Evolutionary conservation across 2,888 invertebrate species (phyloP).

Genomic region (Meandrusa payeni): DNA sequence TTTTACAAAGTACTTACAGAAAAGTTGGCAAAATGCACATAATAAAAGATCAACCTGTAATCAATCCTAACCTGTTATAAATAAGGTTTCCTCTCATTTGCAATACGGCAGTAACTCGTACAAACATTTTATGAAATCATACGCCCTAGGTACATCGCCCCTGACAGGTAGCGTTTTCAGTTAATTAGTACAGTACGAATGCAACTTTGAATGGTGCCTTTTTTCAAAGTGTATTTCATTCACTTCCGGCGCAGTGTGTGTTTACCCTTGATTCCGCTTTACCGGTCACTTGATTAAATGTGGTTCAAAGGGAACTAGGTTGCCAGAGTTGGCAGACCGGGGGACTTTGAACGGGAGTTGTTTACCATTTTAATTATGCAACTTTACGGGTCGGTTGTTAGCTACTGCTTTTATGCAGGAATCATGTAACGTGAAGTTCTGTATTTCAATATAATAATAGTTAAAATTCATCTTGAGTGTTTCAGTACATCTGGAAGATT

Average conservation of each 20-base stretch:
- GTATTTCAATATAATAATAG: no score
- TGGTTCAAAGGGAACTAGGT: slow-evolving; percentile 26
- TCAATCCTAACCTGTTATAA: not conserved
- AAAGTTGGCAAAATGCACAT: slow-evolving; percentile 21
- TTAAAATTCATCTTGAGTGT: no score
- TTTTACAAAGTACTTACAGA: slow-evolving; percentile 25
- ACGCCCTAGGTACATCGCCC: slow-evolving; percentile 36
- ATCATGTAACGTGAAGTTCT: no score
- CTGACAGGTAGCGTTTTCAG: slow-evolving; percentile 52
- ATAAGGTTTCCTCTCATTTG: not conserved
- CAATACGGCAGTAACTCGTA: not conserved
- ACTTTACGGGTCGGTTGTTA: slow-evolving; percentile 6
- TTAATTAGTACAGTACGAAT: slow-evolving; percentile 51
- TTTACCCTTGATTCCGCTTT: slow-evolving; percentile 23
- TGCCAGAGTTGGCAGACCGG: slow-evolving; percentile 18
- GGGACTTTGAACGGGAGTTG: slow-evolving; percentile 15
- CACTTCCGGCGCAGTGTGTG: slow-evolving; percentile 11
- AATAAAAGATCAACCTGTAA: not conserved
- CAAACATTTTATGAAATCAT: slow-evolving; percentile 21
- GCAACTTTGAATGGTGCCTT: slow-evolving; percentile 26
- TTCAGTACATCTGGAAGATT: no score
- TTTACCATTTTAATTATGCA: slow-evolving; percentile 14
- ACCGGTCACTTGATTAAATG: slow-evolving; percentile 25
- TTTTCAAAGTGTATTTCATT: slow-evolving; percentile 24
- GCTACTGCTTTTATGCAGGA: not conserved